phyloP scores from a whole-genome alignment of 2,113 vertebrate species.

The Neodontobutis hainanensis region DNA sequence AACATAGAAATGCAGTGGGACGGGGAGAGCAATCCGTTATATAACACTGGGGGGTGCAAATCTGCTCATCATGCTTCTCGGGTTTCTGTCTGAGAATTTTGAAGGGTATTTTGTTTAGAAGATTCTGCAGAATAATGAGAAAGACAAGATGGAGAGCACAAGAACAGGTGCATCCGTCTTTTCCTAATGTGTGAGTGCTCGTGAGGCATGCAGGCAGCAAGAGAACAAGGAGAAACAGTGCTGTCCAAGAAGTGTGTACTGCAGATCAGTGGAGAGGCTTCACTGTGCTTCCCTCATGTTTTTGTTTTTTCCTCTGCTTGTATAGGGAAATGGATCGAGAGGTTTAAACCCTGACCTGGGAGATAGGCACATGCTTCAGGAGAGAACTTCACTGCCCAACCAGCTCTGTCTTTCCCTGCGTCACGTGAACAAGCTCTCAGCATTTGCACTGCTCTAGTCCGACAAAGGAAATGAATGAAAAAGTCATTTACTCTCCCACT shows the following conservation, averaged over 20 bases:
- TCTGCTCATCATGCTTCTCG: conserved; percentile 74
- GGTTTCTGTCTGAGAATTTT: conserved; percentile 68
- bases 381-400: conserved; percentile 62
- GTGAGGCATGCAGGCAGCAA: conserved; percentile 40
- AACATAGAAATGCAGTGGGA: conserved; percentile 31
- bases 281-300: conserved; percentile 31
- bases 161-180: conserved; percentile 53
- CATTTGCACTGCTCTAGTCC: conserved; percentile 61
- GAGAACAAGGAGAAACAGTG: conserved; percentile 43
- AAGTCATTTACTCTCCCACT: conserved; percentile 66
- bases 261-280: conserved; percentile 42
- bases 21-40: conserved; percentile 54
- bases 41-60: conserved; percentile 69
- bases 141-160: conserved; percentile 45
- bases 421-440: conserved; percentile 49
- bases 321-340: conserved; percentile 53
- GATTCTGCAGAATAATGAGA: conserved; percentile 51
- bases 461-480: conserved; percentile 73
- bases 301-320: conserved; percentile 30
- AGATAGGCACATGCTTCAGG: conserved; percentile 46
- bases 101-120: conserved; percentile 65
- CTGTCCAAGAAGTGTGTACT: conserved; percentile 27
- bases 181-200: conserved; percentile 16
- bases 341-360: conserved; percentile 37
- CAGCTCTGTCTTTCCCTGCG: conserved; percentile 29